Evolutionary conservation across 2,797 vertebrate genomes (phyloP), one percentile per base, ranked within the genome.

Genomic region (Cirrhinus molitorella): DNA sequence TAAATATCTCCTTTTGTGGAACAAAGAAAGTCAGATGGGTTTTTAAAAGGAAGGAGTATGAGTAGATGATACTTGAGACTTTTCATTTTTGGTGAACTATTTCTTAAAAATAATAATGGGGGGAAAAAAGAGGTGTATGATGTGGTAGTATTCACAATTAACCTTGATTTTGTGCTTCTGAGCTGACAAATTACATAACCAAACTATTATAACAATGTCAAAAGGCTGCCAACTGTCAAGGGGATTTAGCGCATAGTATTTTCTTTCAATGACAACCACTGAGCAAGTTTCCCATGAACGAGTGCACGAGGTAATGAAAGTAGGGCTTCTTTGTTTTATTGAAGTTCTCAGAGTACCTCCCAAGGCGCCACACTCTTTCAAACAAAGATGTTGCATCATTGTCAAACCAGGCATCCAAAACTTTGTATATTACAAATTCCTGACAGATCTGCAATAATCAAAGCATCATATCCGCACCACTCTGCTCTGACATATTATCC

Each of bases 391-490:
- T 37, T 57, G 25, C 49, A 49, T 78, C 77, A 79, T 70, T 67
- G 84, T 83, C 75, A 82, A 84, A 84, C 45, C 79, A 86, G 49
- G 79, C 45, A 49, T 80, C 80, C 14, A 63, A 83, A 81, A 59
- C 37, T 65, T 51, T 71, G 31, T 51, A 81, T 77, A 83, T 83
- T 34, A 79, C 55, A 72, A 63, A 49, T 67, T 71, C 79, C 57
- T 67, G 19, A 47, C 45, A 83, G 80, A 68, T 70, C 49, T 34
- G 45, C 70, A 73, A 78, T 45, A 83, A 83, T 68, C 21, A 73
- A 28, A 79, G 68, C 59, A 55, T 67, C 25, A 23, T 17, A 47
- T 51, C 45, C 16, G 23, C 67, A 71, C 25, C 21, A 49, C 31
- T 66, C 66, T 34, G 34, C 51, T 66, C 59, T 40, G 63, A 83